Base-by-base conservation (phyloP, 2,113 vertebrate genomes). In the Acanthochromis polyacanthus region DNA sequence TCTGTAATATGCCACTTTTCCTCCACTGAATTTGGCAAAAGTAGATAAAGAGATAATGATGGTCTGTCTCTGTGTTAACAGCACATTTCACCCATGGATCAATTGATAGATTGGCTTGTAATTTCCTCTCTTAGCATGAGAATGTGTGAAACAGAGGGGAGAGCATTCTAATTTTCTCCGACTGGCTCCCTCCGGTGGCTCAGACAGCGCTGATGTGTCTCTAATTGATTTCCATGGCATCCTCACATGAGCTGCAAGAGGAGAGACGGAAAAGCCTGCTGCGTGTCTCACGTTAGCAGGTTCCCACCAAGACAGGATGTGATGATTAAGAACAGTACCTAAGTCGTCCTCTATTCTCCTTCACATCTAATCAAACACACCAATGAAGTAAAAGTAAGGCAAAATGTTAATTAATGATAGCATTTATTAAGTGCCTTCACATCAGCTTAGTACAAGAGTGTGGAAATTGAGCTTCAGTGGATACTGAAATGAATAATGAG, bases 161-260 rank as follows among this genome's bases (percentile, higher is more conserved):
- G 69, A 80, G 82, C 55, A 9, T 84, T 75, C 64, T 90, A 83
- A 89, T 89, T 85, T 90, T 66, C 75, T 85, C 65, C 10, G 32
- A 68, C 77, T 71, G 52, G 58, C 72, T 88, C 86, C 85, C 82
- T 80, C 64, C 53, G 68, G 83, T 78, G 74, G 75, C 64, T 84
- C 83, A 73, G 65, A 76, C 81, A 62, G 65, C 55, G 70, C 55
- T 77, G 82, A 88, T 82, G 81, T 81, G 72, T 85, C 75, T 75
- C 65, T 84, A 89, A 89, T 88, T 87, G 90, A 91, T 91, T 88
- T 88, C 75, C 73, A 82, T 60, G 78, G 75, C 71, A 71, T 80
- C 69, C 56, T 80, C 36, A 28, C 55, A 86, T 58, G 58, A 80
- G 78, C 74, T 58, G 57, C 15, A 22, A 38, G 57, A 57, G 52